Percentiles rank a stretch among this genome's conserved stretches.
phyloP scores from a whole-genome alignment of 2,113 vertebrate species.

The Lepus timidus region DNA sequence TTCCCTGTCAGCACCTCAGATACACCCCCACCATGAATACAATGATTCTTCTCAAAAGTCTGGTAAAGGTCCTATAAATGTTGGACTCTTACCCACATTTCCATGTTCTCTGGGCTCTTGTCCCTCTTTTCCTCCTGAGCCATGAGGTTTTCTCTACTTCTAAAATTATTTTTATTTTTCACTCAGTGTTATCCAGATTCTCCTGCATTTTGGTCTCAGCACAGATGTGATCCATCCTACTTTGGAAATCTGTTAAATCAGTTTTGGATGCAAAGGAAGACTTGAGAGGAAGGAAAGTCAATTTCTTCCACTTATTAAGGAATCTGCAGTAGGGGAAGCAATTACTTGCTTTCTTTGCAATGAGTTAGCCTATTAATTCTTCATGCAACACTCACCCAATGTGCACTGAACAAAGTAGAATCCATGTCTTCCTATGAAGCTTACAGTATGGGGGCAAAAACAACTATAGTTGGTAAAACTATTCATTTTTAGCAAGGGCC shows the following conservation, averaged over 20 bases:
- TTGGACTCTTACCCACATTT: not conserved
- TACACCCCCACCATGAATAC: not conserved
- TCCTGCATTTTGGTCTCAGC: slow-evolving; percentile 18
- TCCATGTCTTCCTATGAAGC: not conserved
- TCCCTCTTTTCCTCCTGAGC: not conserved
- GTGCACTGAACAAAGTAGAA: not conserved
- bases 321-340: not conserved
- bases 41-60: not conserved
- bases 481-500: not conserved
- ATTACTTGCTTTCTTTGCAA: not conserved
- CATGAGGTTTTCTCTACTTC: not conserved
- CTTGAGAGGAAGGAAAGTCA: not conserved
- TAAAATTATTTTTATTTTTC: not conserved
- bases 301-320: not conserved
- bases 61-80: not conserved
- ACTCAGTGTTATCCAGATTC: not conserved
- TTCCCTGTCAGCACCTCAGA: not conserved
- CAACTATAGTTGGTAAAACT: not conserved
- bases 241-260: slow-evolving; percentile 4
- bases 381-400: not conserved
- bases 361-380: not conserved
- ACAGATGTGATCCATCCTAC: slow-evolving; percentile 17
- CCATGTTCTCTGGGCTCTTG: not conserved
- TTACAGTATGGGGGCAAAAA: not conserved
- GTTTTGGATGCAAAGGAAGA: not conserved